These are phyloP conservation scores for Falco cherrug DNA, from an alignment of 2,797 vertebrate genomes.

Conservation along the genomic window DNA sequence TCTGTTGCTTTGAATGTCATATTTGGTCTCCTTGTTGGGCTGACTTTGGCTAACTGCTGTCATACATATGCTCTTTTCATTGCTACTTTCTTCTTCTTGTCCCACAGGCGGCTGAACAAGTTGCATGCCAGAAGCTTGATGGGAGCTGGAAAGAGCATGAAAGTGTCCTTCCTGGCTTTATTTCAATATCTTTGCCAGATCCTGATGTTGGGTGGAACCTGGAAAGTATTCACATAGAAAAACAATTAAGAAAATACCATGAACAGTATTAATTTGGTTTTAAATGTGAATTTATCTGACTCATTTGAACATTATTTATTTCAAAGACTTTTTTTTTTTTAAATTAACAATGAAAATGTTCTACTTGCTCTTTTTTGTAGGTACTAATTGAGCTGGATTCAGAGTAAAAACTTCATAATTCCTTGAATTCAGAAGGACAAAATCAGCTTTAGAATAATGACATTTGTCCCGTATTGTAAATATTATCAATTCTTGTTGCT, in stretches of 20 bases:
- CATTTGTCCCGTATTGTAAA: neutral
- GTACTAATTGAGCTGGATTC: neutral
- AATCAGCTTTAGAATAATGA: neutral
- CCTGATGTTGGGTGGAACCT: slow-evolving; percentile 24
- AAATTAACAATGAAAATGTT: neutral
- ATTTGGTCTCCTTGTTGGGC: neutral
- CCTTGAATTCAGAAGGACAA: neutral
- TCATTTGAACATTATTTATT: neutral
- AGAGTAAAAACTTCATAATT: neutral
- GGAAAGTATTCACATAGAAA: slow-evolving; percentile 34
- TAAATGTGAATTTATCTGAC: neutral
- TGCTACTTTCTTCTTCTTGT: neutral
- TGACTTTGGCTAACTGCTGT: neutral
- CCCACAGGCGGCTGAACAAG: neutral
- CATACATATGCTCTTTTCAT: neutral
- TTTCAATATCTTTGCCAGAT: slow-evolving; percentile 32
- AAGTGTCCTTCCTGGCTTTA: slow-evolving; percentile 24
- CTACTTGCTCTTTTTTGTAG: neutral
- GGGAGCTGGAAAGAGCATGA: slow-evolving; percentile 45
- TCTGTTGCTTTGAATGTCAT: neutral
- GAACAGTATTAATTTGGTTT: slow-evolving; percentile 13
- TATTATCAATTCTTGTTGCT: neutral
- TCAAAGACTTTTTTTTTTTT: neutral
- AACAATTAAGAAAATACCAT: slow-evolving; percentile 48
- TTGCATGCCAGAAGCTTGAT: slow-evolving; percentile 32